These are phyloP conservation scores for Pogonocichla stellata DNA, from an alignment of 2,113 vertebrate genomes.

Conservation along the genomic window DNA sequence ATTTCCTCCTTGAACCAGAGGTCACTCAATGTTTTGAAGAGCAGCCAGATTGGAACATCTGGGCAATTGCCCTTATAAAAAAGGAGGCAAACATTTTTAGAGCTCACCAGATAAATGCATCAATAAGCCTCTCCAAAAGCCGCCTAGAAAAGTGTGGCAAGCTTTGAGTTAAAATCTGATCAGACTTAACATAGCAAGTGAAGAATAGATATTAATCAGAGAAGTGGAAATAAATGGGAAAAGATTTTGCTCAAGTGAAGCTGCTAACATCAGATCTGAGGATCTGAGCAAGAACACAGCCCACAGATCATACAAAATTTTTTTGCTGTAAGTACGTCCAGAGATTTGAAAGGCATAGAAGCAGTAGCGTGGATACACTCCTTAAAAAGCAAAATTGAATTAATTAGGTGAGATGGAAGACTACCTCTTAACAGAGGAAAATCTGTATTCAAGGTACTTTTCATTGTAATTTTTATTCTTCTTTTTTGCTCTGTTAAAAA, in stretches of 20 bases:
- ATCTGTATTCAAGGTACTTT: background rate
- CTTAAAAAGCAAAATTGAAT: background rate
- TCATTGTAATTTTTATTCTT: background rate
- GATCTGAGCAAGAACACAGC: background rate
- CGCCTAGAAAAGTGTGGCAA: background rate
- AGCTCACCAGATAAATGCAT: background rate
- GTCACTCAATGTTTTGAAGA: background rate
- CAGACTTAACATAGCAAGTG: background rate
- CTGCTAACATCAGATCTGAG: background rate
- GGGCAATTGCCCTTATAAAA: background rate
- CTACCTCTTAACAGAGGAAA: background rate
- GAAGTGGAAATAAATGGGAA: background rate
- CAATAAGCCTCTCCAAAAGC: background rate
- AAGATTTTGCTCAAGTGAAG: background rate
- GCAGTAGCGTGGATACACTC: background rate
- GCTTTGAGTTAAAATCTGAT: background rate
- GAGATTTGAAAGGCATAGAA: background rate
- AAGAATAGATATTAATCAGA: background rate
- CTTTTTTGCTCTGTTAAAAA: background rate
- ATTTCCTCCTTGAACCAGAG: background rate
- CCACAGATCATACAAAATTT: background rate
- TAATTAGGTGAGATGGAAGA: background rate
- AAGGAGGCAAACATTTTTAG: background rate
- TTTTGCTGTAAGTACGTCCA: background rate
- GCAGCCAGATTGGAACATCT: background rate